These are phyloP conservation scores for Rhagium mordax DNA, from an alignment of 2,888 invertebrate species.

Conservation along the genomic window DNA sequence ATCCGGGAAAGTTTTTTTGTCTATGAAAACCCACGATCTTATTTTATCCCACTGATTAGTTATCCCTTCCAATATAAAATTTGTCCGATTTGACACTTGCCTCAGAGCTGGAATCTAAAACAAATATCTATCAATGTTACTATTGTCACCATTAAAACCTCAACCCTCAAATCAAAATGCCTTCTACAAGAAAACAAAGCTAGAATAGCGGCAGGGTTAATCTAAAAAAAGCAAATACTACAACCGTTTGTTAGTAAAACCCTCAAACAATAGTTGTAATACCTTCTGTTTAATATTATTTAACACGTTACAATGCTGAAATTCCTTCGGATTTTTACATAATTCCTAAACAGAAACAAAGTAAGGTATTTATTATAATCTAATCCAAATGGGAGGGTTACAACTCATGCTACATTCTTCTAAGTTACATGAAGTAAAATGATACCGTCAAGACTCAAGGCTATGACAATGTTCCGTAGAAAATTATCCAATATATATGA, in stretches of 20 bases:
- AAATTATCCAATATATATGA: background rate
- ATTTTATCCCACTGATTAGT: conserved; percentile 74
- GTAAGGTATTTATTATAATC: conserved; percentile 3
- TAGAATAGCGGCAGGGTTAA: background rate
- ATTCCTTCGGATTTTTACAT: conserved; percentile 76
- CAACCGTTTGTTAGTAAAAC: conserved; percentile 16
- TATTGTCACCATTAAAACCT: background rate
- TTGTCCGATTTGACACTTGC: conserved; percentile 76
- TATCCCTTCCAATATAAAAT: conserved; percentile 74
- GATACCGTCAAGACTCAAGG: background rate
- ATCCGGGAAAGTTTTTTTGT: conserved; percentile 82
- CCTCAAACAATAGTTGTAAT: conserved; percentile 29
- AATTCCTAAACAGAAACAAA: conserved; percentile 72
- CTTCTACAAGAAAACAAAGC: background rate
- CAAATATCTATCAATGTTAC: conserved; percentile 6
- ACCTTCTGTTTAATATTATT: conserved; percentile 74
- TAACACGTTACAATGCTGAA: conserved; percentile 74
- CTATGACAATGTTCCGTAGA: too few relatives aligned
- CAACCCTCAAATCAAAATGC: background rate
- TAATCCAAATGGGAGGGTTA: background rate
- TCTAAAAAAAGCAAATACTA: background rate
- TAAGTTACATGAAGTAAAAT: background rate
- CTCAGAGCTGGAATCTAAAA: conserved; percentile 76
- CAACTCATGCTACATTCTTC: background rate
- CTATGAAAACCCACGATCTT: conserved; percentile 77